Conservation (phyloP, 2,113 vertebrate species). For the Lucifuga dentata region DNA sequence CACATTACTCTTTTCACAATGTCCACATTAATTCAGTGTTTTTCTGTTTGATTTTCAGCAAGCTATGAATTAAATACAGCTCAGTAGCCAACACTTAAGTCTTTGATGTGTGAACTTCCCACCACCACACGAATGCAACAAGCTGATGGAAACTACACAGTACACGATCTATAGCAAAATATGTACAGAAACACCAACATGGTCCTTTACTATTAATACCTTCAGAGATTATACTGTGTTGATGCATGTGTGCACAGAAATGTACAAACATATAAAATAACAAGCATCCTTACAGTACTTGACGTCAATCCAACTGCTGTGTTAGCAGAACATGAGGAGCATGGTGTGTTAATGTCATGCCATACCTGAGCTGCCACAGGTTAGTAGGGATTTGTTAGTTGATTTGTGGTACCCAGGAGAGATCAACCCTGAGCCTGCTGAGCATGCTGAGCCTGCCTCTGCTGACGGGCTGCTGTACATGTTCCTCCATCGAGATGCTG, state of each 20-base stretch:
- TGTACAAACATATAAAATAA: slow-evolving; percentile 12
- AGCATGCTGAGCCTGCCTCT: slow-evolving; percentile 85
- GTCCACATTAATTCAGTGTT: no score
- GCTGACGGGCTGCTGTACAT: slow-evolving; percentile 90
- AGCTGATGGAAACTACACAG: background rate
- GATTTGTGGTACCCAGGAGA: slow-evolving; percentile 96
- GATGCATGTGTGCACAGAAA: slow-evolving; percentile 29
- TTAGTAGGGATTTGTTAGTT: slow-evolving; percentile 98
- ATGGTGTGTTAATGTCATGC: slow-evolving; percentile 83
- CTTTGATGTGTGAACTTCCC: no score
- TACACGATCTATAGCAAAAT: background rate
- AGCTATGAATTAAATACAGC: no score
- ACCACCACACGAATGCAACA: no score
- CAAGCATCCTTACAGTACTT: slow-evolving; percentile 36
- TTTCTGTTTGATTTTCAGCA: no score
- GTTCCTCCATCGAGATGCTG: slow-evolving; percentile 92
- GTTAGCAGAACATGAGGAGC: slow-evolving; percentile 49
- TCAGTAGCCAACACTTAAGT: no score
- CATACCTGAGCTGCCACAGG: slow-evolving; percentile 97
- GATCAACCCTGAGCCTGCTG: slow-evolving; percentile 87
- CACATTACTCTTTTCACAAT: background rate
- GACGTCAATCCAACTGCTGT: slow-evolving; percentile 38
- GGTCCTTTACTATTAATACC: background rate
- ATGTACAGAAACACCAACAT: slow-evolving; percentile 20
- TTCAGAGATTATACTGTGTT: slow-evolving; percentile 1